A percentile compares a stretch with the other conserved stretches of the same genome.
Conservation (phyloP, 2,888 invertebrate genomes). For the Polylopha cassiicola region DNA sequence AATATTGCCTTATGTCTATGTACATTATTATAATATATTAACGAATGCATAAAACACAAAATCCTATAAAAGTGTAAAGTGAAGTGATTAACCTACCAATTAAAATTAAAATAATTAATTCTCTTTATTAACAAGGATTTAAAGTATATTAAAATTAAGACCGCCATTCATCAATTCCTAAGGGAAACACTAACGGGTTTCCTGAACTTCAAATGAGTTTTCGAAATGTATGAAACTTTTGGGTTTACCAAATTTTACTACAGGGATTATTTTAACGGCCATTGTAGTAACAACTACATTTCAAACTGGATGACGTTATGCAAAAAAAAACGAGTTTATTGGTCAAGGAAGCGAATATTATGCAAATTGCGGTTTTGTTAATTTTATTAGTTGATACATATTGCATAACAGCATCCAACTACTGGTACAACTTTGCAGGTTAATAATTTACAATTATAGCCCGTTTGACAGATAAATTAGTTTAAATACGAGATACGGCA, state of each 20-base stretch:
- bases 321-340: too few relatives aligned
- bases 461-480: slow-evolving; percentile 23
- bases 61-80: too few relatives aligned
- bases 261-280: slow-evolving; percentile 26
- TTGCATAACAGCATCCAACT: too few relatives aligned
- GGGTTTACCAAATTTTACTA: slow-evolving; percentile 37
- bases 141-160: slow-evolving; percentile 24
- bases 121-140: slow-evolving; percentile 15
- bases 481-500: slow-evolving; percentile 14
- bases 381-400: too few relatives aligned
- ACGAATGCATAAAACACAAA: too few relatives aligned
- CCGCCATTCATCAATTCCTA: slow-evolving; percentile 38
- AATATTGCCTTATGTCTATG: too few relatives aligned
- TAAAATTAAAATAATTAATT: too few relatives aligned
- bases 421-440: slow-evolving; percentile 3
- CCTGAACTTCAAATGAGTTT: slow-evolving; percentile 45
- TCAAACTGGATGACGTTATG: slow-evolving; percentile 8
- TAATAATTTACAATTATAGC: slow-evolving; percentile 17
- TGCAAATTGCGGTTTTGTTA: too few relatives aligned
- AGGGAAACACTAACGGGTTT: slow-evolving; percentile 35
- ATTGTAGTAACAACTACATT: slow-evolving; percentile 22
- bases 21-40: too few relatives aligned
- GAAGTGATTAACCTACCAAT: too few relatives aligned
- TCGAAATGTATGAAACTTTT: slow-evolving; percentile 50
- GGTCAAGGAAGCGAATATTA: too few relatives aligned